Conservation (phyloP, 2,888 invertebrate species). For the Cheilosia vernalis region DNA sequence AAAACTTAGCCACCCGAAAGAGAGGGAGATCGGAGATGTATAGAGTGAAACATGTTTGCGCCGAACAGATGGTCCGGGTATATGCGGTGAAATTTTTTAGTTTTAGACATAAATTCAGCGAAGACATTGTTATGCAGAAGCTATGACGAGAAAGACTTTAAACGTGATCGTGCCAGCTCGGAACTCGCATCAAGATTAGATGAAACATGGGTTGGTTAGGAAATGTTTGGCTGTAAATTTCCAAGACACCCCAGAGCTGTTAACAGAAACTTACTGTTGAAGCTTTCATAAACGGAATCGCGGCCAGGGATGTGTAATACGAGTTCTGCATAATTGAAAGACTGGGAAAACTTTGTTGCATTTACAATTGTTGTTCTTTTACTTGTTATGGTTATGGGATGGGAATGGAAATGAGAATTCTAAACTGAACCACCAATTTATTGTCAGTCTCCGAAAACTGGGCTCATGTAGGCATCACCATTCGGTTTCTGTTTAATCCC, state of each 20-base stretch:
- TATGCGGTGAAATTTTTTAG: conserved; percentile 61
- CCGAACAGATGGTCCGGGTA: conserved; percentile 60
- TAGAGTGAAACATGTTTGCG: conserved; percentile 37
- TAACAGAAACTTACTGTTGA: conserved; percentile 34
- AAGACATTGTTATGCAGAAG: conserved; percentile 62
- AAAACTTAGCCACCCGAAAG: conserved; percentile 31
- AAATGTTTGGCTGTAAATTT: conserved; percentile 50
- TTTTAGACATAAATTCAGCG: conserved; percentile 69
- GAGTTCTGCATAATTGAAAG: conserved; percentile 42
- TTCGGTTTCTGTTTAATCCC: too few relatives aligned
- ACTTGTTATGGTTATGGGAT: too few relatives aligned
- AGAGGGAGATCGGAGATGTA: too few relatives aligned
- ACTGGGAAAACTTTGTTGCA: neutral
- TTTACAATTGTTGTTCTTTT: neutral
- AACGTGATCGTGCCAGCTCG: conserved; percentile 68
- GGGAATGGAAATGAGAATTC: too few relatives aligned
- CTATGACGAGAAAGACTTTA: conserved; percentile 4
- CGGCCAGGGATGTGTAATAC: conserved; percentile 10
- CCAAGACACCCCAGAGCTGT: conserved; percentile 17
- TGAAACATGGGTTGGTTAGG: conserved; percentile 58
- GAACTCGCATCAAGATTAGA: conserved; percentile 68
- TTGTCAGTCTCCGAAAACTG: too few relatives aligned
- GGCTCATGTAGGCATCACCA: too few relatives aligned
- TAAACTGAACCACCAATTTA: too few relatives aligned
- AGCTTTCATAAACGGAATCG: conserved; percentile 8